phyloP scores from a whole-genome alignment of 2,113 vertebrate genomes.

The Protomyctophum bolini region DNA sequence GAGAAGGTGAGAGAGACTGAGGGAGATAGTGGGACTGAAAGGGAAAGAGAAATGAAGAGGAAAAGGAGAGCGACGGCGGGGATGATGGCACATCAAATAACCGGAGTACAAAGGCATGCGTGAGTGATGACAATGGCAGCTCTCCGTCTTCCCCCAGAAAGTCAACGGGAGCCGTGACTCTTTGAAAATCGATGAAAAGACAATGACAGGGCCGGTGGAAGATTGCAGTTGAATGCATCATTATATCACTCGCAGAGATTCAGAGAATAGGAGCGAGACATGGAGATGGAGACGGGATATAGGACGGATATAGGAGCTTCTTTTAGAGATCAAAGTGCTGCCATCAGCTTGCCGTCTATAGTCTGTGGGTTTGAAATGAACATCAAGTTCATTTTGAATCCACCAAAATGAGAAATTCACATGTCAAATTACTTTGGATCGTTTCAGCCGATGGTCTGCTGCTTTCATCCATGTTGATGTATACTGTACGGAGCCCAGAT shows the following conservation, averaged over 20 bases:
- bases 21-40: too few species aligned
- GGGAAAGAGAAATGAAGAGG: too few species aligned
- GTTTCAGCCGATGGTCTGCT: not conserved
- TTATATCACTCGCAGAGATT: slow-evolving; percentile 20
- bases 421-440: too few species aligned
- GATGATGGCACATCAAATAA: too few species aligned
- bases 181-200: slow-evolving; percentile 21
- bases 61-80: too few species aligned
- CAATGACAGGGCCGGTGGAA: not conserved
- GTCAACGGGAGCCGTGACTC: not conserved
- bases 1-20: not conserved
- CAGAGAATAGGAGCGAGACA: not conserved
- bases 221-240: not conserved
- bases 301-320: not conserved
- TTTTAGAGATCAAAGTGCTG: not conserved
- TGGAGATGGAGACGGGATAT: not conserved
- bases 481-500: not conserved
- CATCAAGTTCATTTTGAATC: not conserved
- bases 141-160: slow-evolving; percentile 10
- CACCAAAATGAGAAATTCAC: not conserved
- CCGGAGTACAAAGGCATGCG: not conserved
- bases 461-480: not conserved
- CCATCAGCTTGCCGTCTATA: not conserved
- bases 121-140: slow-evolving; percentile 18
- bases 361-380: not conserved